Conservation (phyloP, 2,113 vertebrate species). For the Oryzias celebensis region DNA sequence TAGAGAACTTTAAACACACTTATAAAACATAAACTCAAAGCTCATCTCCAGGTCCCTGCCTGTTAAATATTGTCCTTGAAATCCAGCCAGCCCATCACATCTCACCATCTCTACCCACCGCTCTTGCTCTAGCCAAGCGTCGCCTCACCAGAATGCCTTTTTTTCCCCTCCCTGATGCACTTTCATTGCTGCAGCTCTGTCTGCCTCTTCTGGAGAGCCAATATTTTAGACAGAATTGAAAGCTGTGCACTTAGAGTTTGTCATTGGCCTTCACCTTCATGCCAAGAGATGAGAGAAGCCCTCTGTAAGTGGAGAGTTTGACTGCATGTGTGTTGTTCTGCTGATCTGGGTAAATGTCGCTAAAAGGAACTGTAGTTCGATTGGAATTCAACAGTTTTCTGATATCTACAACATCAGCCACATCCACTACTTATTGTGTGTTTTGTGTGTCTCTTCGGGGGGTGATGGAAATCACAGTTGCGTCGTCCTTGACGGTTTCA, state of each 20-base stretch:
- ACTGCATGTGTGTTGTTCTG: slow-evolving; percentile 29
- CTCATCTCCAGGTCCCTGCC: slow-evolving; percentile 44
- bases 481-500: not conserved
- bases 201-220: slow-evolving; percentile 39
- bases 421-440: slow-evolving; percentile 23
- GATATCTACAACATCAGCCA: slow-evolving; percentile 37
- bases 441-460: slow-evolving; percentile 17
- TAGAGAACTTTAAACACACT: too few species aligned
- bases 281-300: slow-evolving; percentile 59
- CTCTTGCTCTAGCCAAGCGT: slow-evolving; percentile 2
- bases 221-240: slow-evolving; percentile 69
- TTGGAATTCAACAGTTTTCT: slow-evolving; percentile 33
- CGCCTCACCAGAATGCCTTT: slow-evolving; percentile 22
- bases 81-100: slow-evolving; percentile 57
- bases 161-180: slow-evolving; percentile 27
- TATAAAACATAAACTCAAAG: slow-evolving; percentile 33
- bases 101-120: slow-evolving; percentile 36
- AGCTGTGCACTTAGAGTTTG: slow-evolving; percentile 70
- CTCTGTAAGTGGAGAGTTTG: slow-evolving; percentile 54
- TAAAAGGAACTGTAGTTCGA: slow-evolving; percentile 29
- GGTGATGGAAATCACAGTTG: slow-evolving; percentile 25
- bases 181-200: slow-evolving; percentile 37
- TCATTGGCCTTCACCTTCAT: slow-evolving; percentile 64
- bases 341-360: slow-evolving; percentile 30
- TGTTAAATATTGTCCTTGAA: slow-evolving; percentile 66